Conservation (phyloP, 2,113 vertebrate species). For the Anhinga rufa region DNA sequence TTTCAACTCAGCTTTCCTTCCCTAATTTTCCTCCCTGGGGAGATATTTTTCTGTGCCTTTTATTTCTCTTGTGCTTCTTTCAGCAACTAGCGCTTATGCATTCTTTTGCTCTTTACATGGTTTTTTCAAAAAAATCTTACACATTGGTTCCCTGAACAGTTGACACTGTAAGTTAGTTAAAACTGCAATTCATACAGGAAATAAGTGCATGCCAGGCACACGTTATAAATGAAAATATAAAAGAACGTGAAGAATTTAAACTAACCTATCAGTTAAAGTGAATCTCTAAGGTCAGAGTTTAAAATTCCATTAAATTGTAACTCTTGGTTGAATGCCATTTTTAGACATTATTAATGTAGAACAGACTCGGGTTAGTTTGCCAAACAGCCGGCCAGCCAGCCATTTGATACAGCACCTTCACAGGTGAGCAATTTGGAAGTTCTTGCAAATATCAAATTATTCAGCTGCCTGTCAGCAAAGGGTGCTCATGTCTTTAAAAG, state of each 20-base stretch:
- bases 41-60: neutral
- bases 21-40: neutral
- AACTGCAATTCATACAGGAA: neutral
- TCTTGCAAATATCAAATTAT: neutral
- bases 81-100: neutral
- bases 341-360: neutral
- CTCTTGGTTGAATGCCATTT: neutral
- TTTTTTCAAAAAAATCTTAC: neutral
- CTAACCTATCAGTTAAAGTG: neutral
- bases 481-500: neutral
- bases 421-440: neutral
- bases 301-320: neutral
- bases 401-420: neutral
- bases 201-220: neutral
- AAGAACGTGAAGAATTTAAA: conserved; percentile 31
- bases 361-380: neutral
- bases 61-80: neutral
- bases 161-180: neutral
- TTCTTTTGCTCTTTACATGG: neutral
- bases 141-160: neutral
- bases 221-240: neutral
- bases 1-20: neutral
- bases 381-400: neutral
- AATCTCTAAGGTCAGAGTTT: neutral
- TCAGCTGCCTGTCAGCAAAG: neutral